These are phyloP conservation scores for Tribolium madens DNA, from an alignment of 1,140 invertebrate genomes.

Conservation along the genomic window DNA sequence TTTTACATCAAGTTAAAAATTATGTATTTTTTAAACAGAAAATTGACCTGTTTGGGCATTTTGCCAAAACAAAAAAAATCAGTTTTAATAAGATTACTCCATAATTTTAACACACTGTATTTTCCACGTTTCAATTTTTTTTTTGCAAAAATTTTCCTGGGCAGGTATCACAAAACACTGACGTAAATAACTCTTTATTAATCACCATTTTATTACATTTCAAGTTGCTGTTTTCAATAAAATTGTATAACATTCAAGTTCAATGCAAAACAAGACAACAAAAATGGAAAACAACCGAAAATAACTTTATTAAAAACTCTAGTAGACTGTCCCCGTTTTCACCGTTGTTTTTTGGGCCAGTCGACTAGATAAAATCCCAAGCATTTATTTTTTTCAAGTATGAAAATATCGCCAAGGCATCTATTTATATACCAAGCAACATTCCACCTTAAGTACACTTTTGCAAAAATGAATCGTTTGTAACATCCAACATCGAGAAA, in stretches of 20 bases:
- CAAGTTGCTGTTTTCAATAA: neutral
- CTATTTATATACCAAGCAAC: constrained; percentile 32
- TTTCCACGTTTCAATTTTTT: too few relatives aligned
- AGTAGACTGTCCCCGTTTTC: neutral
- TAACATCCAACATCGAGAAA: constrained; percentile 10
- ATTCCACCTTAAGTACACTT: constrained; percentile 43
- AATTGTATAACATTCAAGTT: neutral
- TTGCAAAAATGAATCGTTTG: constrained; percentile 26
- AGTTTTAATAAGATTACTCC: too few relatives aligned
- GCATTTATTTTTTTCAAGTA: too few relatives aligned
- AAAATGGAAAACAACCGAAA: neutral
- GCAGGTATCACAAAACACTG: too few relatives aligned
- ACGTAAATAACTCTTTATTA: constrained; percentile 30
- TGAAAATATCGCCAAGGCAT: constrained; percentile 40
- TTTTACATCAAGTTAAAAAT: too few relatives aligned
- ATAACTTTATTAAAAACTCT: neutral
- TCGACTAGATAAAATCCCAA: too few relatives aligned
- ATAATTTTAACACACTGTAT: too few relatives aligned
- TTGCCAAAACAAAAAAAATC: too few relatives aligned
- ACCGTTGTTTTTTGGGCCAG: neutral
- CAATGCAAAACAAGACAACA: neutral
- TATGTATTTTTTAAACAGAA: too few relatives aligned
- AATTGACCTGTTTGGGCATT: too few relatives aligned
- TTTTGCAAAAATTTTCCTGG: too few relatives aligned
- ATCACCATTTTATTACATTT: constrained; percentile 30